A percentile compares a stretch with the other conserved stretches of the same genome.
phyloP scores from a whole-genome alignment of 1,140 invertebrate species.

The Bombus terrestris region DNA sequence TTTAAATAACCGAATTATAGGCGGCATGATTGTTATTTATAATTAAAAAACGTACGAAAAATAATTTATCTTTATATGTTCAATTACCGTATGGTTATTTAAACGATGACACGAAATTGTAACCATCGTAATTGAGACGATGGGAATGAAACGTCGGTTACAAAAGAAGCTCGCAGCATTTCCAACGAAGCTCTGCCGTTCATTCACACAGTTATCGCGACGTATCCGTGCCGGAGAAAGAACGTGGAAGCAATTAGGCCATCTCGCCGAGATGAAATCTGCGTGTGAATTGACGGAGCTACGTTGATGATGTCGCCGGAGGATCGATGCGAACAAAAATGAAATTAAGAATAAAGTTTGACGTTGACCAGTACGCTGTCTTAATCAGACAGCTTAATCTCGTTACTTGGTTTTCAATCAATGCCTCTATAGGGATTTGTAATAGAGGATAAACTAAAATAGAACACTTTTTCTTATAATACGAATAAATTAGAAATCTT shows the following conservation, averaged over 20 bases:
- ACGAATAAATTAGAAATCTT: background rate
- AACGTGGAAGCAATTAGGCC: constrained; percentile 41
- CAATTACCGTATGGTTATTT: background rate
- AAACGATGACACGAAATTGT: background rate
- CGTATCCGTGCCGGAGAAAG: constrained; percentile 22
- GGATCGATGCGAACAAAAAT: constrained; percentile 32
- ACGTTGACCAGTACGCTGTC: constrained; percentile 14
- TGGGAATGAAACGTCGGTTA: constrained; percentile 6
- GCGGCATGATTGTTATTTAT: background rate
- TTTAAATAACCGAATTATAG: background rate
- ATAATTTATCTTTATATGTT: background rate
- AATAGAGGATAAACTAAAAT: background rate
- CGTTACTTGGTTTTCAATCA: background rate
- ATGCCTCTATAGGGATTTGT: no score
- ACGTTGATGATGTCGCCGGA: constrained; percentile 24
- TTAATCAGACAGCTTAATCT: background rate
- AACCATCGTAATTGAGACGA: background rate
- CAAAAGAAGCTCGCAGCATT: constrained; percentile 22
- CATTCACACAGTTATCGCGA: constrained; percentile 22
- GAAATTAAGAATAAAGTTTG: constrained; percentile 11
- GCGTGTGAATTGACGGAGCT: constrained; percentile 29
- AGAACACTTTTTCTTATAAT: background rate
- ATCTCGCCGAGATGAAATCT: constrained; percentile 25
- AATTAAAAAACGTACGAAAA: no score
- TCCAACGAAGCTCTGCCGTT: constrained; percentile 2